Base-by-base conservation (phyloP, 1,140 invertebrate genomes). In the Drosophila bocki region DNA sequence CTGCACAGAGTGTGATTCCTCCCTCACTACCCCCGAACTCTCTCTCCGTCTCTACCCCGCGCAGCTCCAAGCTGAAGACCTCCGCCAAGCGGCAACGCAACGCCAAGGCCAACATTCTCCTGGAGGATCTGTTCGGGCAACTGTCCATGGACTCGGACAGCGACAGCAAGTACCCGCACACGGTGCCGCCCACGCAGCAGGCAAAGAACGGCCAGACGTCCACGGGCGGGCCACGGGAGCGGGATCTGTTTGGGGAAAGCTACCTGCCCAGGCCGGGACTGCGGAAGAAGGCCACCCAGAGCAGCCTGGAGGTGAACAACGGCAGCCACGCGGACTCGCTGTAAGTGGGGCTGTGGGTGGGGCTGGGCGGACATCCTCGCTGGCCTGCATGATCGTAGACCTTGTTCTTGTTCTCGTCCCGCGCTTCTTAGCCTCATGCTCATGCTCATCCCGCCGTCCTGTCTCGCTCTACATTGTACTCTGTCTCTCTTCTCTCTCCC, bases 81-180 rank as follows among this genome's bases (percentile, higher is more conserved):
- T 93, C 91, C 39, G 91, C 84, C 53, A 92, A 92, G 54, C 72
- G 78, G 1, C 85, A 93, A 47, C 72, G 83, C 35, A 90, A 91
- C 64, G 75, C 85, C 47, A 92, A 92, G 53, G 48, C 88, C 13
- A 93, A 92, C 37, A 82, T 92, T 13, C 60, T 93, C 32, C 67
- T 93, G 12, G 92, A 93, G 61, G 92, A 93, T 65, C 77, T 93
- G 15, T 93, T 93, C 44, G 92, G 92, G 3, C 80, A 92, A n/a
- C 56, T 93, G 22, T 93, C 91, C 7, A 91, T 92, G 80, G 86
- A 91, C 50, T 91, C 92, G 32, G 91, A 92, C 53, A 83, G 82
- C 44, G 91, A 91, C 53, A 75, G 80, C 37, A 93, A 93, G 57
- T 92, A 92, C 76, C 88, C 91, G 17, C 92, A 91, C 42, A 93